phyloP scores from a whole-genome alignment of 2,888 invertebrate genomes.

The Hymenopus coronatus region DNA sequence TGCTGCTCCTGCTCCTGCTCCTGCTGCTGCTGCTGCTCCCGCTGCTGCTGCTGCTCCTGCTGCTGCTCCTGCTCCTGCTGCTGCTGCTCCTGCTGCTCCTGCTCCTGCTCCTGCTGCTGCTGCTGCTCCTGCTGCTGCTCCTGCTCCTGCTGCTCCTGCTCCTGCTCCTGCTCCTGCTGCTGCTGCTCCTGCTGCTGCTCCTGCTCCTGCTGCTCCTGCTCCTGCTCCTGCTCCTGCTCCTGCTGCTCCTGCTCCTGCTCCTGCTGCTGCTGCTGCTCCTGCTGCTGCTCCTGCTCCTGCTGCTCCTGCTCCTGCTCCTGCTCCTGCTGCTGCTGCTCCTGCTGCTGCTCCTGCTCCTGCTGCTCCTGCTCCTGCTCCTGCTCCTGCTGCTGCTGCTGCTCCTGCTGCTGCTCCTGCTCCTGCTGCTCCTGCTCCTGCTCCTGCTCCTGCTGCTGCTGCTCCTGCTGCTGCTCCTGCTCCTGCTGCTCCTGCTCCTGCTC shows the following conservation, averaged over 20 bases:
- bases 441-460: not conserved
- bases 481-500: not conserved
- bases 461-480: not conserved
- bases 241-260: not conserved
- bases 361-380: not conserved
- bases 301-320: constrained; percentile 1
- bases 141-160: constrained; percentile 1
- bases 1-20: not conserved
- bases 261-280: constrained; percentile 1
- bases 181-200: not conserved
- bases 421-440: not conserved
- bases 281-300: constrained; percentile 1
- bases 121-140: constrained; percentile 2
- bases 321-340: constrained; percentile 5
- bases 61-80: constrained; percentile 1
- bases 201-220: constrained; percentile 7
- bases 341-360: not conserved
- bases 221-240: not conserved
- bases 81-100: constrained; percentile 4
- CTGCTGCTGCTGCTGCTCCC: no score
- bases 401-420: not conserved
- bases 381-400: constrained; percentile 11
- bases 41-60: not conserved
- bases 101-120: constrained; percentile 1
- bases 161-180: constrained; percentile 2